Evolutionary conservation across 2,888 invertebrate species (phyloP).

Genomic region (Calliphora vomitoria): DNA sequence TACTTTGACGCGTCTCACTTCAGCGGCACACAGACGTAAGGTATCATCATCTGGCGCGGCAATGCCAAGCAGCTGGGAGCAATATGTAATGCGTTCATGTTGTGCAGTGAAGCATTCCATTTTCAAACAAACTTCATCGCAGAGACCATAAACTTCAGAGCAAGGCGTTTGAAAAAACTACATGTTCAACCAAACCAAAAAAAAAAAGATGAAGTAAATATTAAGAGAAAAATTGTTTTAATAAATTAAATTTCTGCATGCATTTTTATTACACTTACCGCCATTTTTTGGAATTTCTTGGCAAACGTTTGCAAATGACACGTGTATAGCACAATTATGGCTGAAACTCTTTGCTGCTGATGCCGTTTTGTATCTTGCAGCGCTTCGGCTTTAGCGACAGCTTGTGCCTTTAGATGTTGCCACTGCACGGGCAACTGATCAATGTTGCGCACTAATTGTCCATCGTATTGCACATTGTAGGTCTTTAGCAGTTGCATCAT

Average conservation of each 20-base stretch:
- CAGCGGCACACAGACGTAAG: constrained; percentile 90
- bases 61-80: constrained; percentile 94
- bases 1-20: constrained; percentile 91
- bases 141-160: constrained; percentile 88
- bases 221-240: neutral
- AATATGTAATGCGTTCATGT: constrained; percentile 89
- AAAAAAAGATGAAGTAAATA: neutral
- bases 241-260: constrained; percentile 16
- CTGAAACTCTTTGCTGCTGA: constrained; percentile 93
- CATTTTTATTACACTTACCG: constrained; percentile 74
- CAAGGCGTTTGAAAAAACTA: constrained; percentile 89
- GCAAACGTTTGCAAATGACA: constrained; percentile 91
- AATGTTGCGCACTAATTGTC: constrained; percentile 91
- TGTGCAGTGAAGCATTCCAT: constrained; percentile 89
- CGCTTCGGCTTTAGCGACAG: constrained; percentile 92
- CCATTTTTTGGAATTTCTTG: constrained; percentile 88
- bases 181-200: constrained; percentile 28
- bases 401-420: constrained; percentile 93
- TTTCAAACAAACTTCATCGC: constrained; percentile 89
- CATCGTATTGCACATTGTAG: constrained; percentile 94
- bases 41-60: constrained; percentile 93
- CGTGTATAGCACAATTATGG: constrained; percentile 92
- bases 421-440: constrained; percentile 95
- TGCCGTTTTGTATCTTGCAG: constrained; percentile 94
- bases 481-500: constrained; percentile 93